These are phyloP conservation scores for Remorina albescens DNA, from an alignment of 2,797 vertebrate species.

Conservation along the genomic window DNA sequence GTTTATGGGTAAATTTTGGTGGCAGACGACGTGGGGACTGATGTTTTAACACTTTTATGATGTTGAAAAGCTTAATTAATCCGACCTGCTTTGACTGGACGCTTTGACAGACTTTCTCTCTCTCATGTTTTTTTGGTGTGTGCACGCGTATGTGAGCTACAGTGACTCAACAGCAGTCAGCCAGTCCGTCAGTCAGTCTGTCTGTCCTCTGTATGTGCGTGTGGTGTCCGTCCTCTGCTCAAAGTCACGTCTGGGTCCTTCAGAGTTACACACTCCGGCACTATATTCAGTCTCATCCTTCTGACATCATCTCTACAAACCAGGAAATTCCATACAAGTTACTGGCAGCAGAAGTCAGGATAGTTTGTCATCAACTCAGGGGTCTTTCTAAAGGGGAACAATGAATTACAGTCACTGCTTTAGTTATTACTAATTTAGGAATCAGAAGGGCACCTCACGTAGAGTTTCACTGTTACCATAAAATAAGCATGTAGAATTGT, in stretches of 20 bases:
- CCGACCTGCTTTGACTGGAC: constrained; percentile 32
- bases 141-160: constrained; percentile 60
- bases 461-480: constrained; percentile 12
- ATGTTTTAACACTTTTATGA: not conserved
- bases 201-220: constrained; percentile 42
- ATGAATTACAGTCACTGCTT: constrained; percentile 28
- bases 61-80: constrained; percentile 26
- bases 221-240: constrained; percentile 73
- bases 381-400: constrained; percentile 74
- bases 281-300: constrained; percentile 68
- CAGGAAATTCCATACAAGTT: constrained; percentile 68
- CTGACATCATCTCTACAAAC: constrained; percentile 65
- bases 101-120: constrained; percentile 34
- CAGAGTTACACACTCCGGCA: constrained; percentile 61
- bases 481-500: not conserved
- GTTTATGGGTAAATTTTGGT: constrained; percentile 13
- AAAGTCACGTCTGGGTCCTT: constrained; percentile 81
- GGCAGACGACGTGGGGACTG: constrained; percentile 7
- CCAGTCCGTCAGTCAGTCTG: constrained; percentile 66
- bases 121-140: constrained; percentile 39
- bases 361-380: constrained; percentile 36
- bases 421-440: constrained; percentile 29
- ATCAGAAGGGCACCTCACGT: constrained; percentile 6
- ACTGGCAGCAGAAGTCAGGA: constrained; percentile 40
- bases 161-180: constrained; percentile 79